A percentile compares a stretch with the other conserved stretches of the same genome.
Evolutionary conservation across 2,113 vertebrate genomes (phyloP).

Genomic region (Aramus guarauna): DNA sequence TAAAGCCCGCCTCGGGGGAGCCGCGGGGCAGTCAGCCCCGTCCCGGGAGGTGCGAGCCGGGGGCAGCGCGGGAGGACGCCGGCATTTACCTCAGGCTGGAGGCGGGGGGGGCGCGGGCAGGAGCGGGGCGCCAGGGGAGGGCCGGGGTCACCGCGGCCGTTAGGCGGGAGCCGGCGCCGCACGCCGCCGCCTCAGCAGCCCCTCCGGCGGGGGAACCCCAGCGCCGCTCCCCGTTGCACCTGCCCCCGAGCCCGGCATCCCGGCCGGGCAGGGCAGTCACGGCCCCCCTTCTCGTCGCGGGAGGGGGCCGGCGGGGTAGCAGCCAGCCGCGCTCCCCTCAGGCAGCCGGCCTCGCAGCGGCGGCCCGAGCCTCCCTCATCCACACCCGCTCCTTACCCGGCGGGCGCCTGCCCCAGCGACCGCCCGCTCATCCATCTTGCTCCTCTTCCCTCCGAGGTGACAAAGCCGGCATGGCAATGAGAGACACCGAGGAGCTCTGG

Average conservation of each 20-base stretch:
- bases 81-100: background rate
- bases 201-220: background rate
- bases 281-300: background rate
- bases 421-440: conserved; percentile 9
- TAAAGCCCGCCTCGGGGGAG: background rate
- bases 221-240: background rate
- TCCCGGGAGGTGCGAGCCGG: background rate
- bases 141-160: background rate
- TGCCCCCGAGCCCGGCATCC: background rate
- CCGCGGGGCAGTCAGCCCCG: background rate
- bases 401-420: background rate
- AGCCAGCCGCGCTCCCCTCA: background rate
- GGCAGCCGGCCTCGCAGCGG: background rate
- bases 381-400: background rate
- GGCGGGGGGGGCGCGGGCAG: background rate
- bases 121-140: background rate
- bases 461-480: conserved; percentile 10
- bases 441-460: background rate
- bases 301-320: background rate
- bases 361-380: background rate
- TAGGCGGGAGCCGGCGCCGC: background rate
- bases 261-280: background rate
- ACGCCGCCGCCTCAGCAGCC: background rate
- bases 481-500: background rate
- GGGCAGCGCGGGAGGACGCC: no score